Evolutionary conservation across 2,113 vertebrate species (phyloP).

Genomic region (Dicrurus megarhynchus): DNA sequence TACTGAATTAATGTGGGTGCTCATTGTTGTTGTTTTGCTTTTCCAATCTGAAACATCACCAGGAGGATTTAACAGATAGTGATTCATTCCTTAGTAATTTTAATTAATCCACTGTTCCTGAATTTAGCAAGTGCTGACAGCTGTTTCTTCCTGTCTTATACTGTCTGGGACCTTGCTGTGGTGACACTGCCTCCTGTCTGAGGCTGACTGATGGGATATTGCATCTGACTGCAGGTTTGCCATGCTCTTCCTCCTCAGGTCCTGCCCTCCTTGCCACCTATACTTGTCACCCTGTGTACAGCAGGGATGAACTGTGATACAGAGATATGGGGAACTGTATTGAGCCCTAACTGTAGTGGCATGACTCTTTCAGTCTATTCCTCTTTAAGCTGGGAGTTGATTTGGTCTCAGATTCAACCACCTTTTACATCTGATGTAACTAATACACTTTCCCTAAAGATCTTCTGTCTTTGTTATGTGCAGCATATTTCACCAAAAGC

Average conservation of each 20-base stretch:
- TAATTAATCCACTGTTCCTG: not conserved
- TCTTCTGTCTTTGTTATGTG: not conserved
- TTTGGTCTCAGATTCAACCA: not conserved
- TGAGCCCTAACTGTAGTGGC: not conserved
- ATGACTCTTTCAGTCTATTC: not conserved
- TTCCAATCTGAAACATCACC: not conserved
- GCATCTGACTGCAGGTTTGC: not conserved
- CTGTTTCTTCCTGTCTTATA: not conserved
- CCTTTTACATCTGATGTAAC: not conserved
- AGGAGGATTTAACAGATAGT: not conserved
- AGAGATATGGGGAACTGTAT: not conserved
- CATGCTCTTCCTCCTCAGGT: not conserved
- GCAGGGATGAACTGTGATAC: not conserved
- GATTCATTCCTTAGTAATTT: not conserved
- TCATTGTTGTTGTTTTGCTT: not conserved
- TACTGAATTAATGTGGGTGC: not conserved
- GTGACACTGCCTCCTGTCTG: not conserved
- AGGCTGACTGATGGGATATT: not conserved
- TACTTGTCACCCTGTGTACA: not conserved
- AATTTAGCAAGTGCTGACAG: not conserved
- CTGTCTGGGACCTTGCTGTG: not conserved
- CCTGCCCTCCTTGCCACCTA: not conserved
- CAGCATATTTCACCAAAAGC: not conserved
- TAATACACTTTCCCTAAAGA: not conserved
- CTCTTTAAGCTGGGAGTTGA: not conserved